Evolutionary conservation across 2,888 invertebrate species (phyloP).

Genomic region (Caenorhabditis zanzibari): DNA sequence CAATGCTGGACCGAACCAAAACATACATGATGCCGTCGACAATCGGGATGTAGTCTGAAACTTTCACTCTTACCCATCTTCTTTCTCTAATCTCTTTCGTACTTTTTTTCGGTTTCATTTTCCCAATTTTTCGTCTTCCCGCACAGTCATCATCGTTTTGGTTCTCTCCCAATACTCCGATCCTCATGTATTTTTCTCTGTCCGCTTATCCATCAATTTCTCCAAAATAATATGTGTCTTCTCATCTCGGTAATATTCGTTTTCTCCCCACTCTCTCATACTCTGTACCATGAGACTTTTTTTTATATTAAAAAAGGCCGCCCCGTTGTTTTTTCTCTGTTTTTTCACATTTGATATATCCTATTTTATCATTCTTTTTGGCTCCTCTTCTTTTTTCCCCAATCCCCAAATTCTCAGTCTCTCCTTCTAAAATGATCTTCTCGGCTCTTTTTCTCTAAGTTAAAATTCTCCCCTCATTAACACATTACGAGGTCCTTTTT

Average conservation of each 20-base stretch:
- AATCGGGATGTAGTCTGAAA: conserved; percentile 52
- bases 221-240: conserved; percentile 31
- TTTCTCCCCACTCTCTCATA: not conserved
- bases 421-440: conserved; percentile 64
- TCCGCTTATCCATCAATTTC: conserved; percentile 39
- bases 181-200: conserved; percentile 50
- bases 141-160: not conserved
- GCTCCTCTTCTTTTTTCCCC: conserved; percentile 46
- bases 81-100: not conserved
- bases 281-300: not conserved
- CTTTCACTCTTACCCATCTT: not conserved
- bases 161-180: conserved; percentile 17
- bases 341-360: conserved; percentile 62
- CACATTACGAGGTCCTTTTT: conserved; percentile 62
- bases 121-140: not conserved
- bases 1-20: conserved; percentile 60
- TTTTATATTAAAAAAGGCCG: conserved; percentile 2
- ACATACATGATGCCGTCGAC: conserved; percentile 62
- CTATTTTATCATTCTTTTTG: conserved; percentile 56
- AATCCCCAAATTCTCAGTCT: conserved; percentile 54
- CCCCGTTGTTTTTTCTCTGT: conserved; percentile 29
- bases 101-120: conserved; percentile 19
- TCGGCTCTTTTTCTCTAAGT: not conserved
- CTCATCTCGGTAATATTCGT: conserved; percentile 17
- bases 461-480: conserved; percentile 54